phyloP scores from a whole-genome alignment of 2,113 vertebrate species.

The Sphyrna mokarran region DNA sequence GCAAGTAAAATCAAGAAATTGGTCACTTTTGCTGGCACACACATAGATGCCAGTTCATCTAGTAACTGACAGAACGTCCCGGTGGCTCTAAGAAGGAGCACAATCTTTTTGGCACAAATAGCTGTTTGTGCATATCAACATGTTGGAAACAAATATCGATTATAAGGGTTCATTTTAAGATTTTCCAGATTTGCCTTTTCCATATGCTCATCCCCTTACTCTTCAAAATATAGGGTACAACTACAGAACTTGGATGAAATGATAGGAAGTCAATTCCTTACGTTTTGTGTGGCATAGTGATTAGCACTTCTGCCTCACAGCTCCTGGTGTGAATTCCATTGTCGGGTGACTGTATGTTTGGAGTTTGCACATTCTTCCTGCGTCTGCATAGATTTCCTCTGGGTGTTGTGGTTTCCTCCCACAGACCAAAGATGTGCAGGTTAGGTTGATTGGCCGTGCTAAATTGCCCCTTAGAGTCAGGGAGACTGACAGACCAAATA shows the following conservation, averaged over 20 bases:
- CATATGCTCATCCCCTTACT: not conserved
- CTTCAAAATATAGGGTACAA: not conserved
- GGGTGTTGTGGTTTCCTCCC: too few species aligned
- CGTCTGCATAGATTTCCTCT: too few species aligned
- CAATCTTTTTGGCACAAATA: not conserved
- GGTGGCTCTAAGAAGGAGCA: not conserved
- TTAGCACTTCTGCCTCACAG: too few species aligned
- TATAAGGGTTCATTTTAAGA: not conserved
- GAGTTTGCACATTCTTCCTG: too few species aligned
- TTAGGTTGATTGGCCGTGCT: too few species aligned
- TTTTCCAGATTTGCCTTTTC: not conserved
- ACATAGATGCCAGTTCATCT: not conserved
- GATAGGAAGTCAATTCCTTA: too few species aligned
- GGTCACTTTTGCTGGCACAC: not conserved
- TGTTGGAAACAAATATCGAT: not conserved
- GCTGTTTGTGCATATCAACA: not conserved
- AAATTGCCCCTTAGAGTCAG: too few species aligned
- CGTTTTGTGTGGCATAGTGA: too few species aligned
- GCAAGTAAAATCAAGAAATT: not conserved
- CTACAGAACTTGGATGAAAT: not conserved
- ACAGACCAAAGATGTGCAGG: too few species aligned
- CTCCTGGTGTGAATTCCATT: too few species aligned
- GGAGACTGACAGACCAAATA: too few species aligned
- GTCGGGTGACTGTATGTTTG: too few species aligned
- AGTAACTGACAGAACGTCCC: not conserved